Conservation (phyloP, 2,888 invertebrate species). For the Hecatera dysodea region DNA sequence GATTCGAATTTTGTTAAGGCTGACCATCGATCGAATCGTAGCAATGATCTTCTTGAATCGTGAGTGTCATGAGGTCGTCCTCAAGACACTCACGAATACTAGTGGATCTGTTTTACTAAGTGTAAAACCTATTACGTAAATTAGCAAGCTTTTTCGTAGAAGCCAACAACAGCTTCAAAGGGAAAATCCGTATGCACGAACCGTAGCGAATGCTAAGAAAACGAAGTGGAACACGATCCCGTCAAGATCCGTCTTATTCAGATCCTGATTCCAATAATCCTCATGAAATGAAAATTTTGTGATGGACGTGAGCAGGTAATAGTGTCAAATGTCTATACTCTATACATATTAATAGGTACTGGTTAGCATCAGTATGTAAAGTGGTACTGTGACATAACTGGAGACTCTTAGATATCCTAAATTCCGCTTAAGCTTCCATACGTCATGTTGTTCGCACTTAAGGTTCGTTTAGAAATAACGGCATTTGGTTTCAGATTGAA, state of each 20-base stretch:
- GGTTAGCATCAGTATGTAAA: conserved; percentile 60
- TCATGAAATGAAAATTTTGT: conserved; percentile 56
- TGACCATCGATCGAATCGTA: no score
- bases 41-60: no score
- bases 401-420: conserved; percentile 50
- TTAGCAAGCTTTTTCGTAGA: conserved; percentile 1
- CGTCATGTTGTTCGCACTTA: conserved; percentile 40
- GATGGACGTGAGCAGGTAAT: conserved; percentile 41
- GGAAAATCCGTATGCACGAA: conserved; percentile 19
- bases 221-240: conserved; percentile 26
- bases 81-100: neutral
- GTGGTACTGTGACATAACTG: conserved; percentile 38
- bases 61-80: no score
- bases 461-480: conserved; percentile 13
- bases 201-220: conserved; percentile 1
- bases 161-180: conserved; percentile 3
- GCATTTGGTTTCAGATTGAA: conserved; percentile 8
- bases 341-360: conserved; percentile 60
- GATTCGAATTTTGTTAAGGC: no score
- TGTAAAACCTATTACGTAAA: neutral
- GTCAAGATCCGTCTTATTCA: conserved; percentile 34
- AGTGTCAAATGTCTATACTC: conserved; percentile 50
- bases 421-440: conserved; percentile 51
- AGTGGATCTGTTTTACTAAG: neutral
- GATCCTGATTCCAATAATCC: conserved; percentile 24